A percentile compares a stretch with the other conserved stretches of the same genome.
These are phyloP conservation scores for Acrocephalus kingi DNA, from an alignment of 2,113 vertebrate species.

Conservation along the genomic window DNA sequence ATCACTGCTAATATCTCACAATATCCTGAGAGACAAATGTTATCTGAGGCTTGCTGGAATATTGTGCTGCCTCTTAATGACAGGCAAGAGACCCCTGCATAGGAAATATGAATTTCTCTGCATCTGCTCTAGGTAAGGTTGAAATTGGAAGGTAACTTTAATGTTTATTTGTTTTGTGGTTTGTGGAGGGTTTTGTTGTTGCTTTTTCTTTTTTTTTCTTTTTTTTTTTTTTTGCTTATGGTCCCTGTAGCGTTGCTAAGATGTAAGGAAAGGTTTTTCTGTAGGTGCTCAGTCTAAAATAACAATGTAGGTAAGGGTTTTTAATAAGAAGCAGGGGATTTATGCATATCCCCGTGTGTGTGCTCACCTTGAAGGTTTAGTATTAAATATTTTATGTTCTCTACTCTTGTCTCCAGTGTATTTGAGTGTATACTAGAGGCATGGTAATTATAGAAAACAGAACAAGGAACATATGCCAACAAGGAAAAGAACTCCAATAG, in stretches of 20 bases:
- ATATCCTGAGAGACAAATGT: not conserved
- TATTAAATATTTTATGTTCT: slow-evolving; percentile 32
- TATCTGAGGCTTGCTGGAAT: not conserved
- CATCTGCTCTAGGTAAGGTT: not conserved
- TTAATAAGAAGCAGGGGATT: not conserved
- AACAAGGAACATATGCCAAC: not conserved
- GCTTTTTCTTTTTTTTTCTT: not conserved
- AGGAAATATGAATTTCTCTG: not conserved
- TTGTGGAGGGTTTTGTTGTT: not conserved
- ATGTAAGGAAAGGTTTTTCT: not conserved
- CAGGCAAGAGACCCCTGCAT: not conserved
- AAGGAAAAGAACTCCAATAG: not conserved
- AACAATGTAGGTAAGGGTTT: not conserved
- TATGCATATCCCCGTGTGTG: not conserved
- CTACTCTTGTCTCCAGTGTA: not conserved
- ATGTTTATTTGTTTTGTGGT: not conserved
- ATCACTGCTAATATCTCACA: not conserved
- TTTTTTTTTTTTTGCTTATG: not conserved
- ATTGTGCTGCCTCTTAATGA: not conserved
- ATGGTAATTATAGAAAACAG: not conserved
- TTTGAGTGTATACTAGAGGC: not conserved
- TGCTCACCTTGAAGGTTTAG: slow-evolving; percentile 4
- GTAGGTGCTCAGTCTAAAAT: not conserved
- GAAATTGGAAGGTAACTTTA: not conserved
- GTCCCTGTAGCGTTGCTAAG: not conserved